These are phyloP conservation scores for Asbolus verrucosus DNA, from an alignment of 1,140 invertebrate genomes.

Conservation along the genomic window DNA sequence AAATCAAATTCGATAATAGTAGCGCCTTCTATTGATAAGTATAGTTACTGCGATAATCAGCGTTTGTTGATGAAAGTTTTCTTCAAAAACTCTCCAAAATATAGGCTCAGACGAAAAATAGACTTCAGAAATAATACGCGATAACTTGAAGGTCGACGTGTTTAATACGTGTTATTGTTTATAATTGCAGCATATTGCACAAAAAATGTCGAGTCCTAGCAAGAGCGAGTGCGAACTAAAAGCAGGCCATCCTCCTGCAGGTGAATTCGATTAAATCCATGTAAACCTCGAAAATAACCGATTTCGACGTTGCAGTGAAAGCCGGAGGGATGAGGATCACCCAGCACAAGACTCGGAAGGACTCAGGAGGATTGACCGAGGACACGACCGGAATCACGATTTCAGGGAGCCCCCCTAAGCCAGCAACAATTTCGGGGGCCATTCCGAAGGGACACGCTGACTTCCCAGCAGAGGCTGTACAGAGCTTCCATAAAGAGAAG, in stretches of 20 bases:
- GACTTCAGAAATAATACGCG: constrained; percentile 32
- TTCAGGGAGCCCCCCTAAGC: constrained; percentile 76
- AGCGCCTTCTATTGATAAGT: background rate
- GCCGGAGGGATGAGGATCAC: constrained; percentile 93
- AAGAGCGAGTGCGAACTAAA: constrained; percentile 77
- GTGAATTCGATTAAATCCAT: constrained; percentile 68
- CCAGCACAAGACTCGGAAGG: constrained; percentile 81
- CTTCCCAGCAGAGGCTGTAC: constrained; percentile 88
- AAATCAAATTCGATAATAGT: no score
- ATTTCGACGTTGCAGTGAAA: constrained; percentile 75
- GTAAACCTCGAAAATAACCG: background rate
- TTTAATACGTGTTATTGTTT: constrained; percentile 49
- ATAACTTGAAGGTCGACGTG: constrained; percentile 28
- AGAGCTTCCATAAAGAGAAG: constrained; percentile 82
- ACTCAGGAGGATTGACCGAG: constrained; percentile 62
- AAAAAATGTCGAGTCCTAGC: constrained; percentile 68
- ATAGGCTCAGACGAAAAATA: no score
- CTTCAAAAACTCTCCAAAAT: no score
- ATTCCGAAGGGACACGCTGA: constrained; percentile 85
- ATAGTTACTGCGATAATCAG: no score
- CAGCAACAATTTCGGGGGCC: constrained; percentile 82
- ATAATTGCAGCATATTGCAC: constrained; percentile 40
- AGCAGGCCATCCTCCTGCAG: constrained; percentile 86
- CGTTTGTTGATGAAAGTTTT: no score
- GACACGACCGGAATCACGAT: constrained; percentile 66